Conservation (phyloP, 2,888 invertebrate genomes). For the Automeris io region DNA sequence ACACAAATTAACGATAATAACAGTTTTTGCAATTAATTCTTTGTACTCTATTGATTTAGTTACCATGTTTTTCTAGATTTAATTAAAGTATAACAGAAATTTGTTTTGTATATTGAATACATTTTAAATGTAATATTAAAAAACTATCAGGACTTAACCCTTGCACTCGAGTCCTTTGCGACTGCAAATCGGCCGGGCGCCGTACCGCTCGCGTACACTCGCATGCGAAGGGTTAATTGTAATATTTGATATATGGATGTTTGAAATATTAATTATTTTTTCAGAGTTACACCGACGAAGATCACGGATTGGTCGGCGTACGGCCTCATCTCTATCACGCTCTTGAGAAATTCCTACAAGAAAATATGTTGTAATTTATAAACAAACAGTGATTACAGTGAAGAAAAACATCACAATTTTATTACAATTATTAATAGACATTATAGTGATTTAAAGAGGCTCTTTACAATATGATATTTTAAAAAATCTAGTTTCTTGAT, state of each 20-base stretch:
- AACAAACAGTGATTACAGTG: background rate
- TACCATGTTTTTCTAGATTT: too few species aligned
- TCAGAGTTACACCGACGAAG: constrained; percentile 96
- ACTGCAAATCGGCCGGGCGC: too few species aligned
- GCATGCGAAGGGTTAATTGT: background rate
- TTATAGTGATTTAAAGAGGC: background rate
- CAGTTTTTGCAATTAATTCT: too few species aligned
- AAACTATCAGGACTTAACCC: too few species aligned
- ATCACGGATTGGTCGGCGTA: constrained; percentile 89
- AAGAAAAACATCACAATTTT: background rate
- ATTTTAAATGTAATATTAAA: too few species aligned
- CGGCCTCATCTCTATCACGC: constrained; percentile 93
- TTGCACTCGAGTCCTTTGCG: too few species aligned
- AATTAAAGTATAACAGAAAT: too few species aligned
- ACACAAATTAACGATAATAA: too few species aligned
- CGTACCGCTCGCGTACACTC: too few species aligned
- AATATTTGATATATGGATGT: background rate
- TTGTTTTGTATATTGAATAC: too few species aligned
- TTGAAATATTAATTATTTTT: constrained; percentile 24
- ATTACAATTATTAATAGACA: too few species aligned
- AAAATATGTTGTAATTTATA: constrained; percentile 49
- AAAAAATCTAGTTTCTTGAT: background rate
- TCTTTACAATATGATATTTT: background rate
- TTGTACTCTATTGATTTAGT: too few species aligned
- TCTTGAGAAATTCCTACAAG: constrained; percentile 86